Percentiles rank a stretch among this genome's conserved stretches.
Evolutionary conservation across 1,140 invertebrate genomes (phyloP).

Genomic region (Cydia amplana): DNA sequence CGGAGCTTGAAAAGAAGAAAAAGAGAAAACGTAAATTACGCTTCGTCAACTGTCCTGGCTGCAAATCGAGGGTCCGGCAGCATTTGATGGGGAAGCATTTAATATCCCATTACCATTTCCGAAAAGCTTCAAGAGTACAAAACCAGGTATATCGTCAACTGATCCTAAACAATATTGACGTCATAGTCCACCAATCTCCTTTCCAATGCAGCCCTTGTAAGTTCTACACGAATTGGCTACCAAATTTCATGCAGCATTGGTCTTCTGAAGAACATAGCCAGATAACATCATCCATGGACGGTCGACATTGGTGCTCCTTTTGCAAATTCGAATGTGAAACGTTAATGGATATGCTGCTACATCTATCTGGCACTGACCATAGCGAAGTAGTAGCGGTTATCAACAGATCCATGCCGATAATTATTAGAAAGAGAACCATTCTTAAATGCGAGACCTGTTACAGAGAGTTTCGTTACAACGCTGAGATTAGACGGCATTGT

Average conservation of each 20-base stretch:
- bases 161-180: conserved; percentile 87
- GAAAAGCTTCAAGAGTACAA: conserved; percentile 81
- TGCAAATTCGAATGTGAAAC: conserved; percentile 87
- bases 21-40: conserved; percentile 81
- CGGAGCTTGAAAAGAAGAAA: conserved; percentile 58
- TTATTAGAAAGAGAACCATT: conserved; percentile 84
- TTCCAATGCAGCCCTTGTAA: conserved; percentile 91
- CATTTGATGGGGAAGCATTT: conserved; percentile 90
- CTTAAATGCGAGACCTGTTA: conserved; percentile 83
- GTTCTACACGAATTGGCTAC: conserved; percentile 90
- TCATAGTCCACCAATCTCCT: conserved; percentile 88
- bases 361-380: conserved; percentile 84
- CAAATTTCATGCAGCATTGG: conserved; percentile 88
- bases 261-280: conserved; percentile 81
- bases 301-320: conserved; percentile 86
- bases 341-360: conserved; percentile 84
- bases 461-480: conserved; percentile 84
- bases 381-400: conserved; percentile 86
- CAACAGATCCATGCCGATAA: conserved; percentile 89
- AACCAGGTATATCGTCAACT: conserved; percentile 79
- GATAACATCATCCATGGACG: conserved; percentile 77
- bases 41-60: conserved; percentile 84
- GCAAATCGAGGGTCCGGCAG: conserved; percentile 83
- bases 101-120: conserved; percentile 90
- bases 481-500: conserved; percentile 84